Evolutionary conservation across 37 sponge, comb jelly and placozoan species (phyloP).

Genomic region (Chondrilla cf. caribensis): DNA sequence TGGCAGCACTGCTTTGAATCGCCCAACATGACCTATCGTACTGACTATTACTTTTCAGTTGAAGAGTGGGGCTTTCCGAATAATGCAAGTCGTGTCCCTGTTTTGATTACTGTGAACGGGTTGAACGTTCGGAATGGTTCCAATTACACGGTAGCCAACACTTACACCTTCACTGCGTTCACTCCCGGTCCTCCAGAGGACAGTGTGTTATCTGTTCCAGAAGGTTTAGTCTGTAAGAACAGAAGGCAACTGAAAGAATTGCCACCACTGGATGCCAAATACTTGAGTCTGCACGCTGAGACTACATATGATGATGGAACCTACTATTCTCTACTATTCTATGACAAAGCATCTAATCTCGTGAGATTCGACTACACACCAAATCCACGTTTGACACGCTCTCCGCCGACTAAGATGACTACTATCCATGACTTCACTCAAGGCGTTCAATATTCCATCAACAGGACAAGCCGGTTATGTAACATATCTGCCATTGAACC

Average conservation of each 20-base stretch:
- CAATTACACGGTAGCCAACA: neutral
- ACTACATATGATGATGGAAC: neutral
- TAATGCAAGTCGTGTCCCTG: neutral
- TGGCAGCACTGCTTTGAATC: constrained; percentile 41
- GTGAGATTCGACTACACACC: neutral
- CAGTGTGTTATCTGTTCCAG: constrained; percentile 42
- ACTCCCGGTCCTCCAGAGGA: constrained; percentile 36
- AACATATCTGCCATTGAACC: neutral
- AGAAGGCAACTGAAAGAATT: neutral
- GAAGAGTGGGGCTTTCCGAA: neutral
- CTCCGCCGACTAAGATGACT: neutral
- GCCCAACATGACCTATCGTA: constrained; percentile 15
- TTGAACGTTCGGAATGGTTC: neutral
- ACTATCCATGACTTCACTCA: constrained; percentile 48
- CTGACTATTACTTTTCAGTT: constrained; percentile 55
- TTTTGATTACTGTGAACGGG: neutral
- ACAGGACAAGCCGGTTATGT: constrained; percentile 19
- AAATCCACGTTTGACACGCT: no score
- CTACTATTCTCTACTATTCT: neutral
- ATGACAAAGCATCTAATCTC: constrained; percentile 2
- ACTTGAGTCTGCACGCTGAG: neutral
- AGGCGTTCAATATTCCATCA: constrained; percentile 39
- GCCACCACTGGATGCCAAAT: neutral
- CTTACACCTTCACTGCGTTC: constrained; percentile 36
- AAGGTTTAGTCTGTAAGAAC: constrained; percentile 42